Percentiles rank a stretch among this genome's conserved stretches.
These are phyloP conservation scores for Holotrichia oblita DNA, from an alignment of 1,140 invertebrate species.

Conservation along the genomic window DNA sequence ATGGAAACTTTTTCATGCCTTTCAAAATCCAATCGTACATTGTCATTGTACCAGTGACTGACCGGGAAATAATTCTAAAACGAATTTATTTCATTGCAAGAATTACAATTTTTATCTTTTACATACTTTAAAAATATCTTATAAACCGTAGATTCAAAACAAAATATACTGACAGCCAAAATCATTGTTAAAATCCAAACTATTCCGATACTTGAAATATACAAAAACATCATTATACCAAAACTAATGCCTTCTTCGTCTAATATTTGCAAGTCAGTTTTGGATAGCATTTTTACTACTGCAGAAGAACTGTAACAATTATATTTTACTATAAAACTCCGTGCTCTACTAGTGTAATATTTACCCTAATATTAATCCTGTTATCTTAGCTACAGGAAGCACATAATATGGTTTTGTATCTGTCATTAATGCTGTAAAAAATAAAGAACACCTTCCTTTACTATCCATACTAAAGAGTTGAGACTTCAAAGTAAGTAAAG, in stretches of 20 bases:
- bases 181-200: conserved; percentile 62
- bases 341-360: neutral
- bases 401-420: conserved; percentile 62
- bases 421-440: conserved; percentile 60
- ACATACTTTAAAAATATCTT: conserved; percentile 66
- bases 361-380: conserved; percentile 55
- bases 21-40: conserved; percentile 67
- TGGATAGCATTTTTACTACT: conserved; percentile 50
- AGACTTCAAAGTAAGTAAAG: conserved; percentile 60
- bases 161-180: conserved; percentile 64
- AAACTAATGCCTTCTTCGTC: conserved; percentile 56
- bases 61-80: neutral
- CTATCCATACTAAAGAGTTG: conserved; percentile 56
- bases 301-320: neutral
- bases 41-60: conserved; percentile 63
- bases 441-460: conserved; percentile 55
- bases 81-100: neutral
- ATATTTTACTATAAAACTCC: neutral
- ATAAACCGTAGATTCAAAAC: conserved; percentile 68
- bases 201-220: conserved; percentile 63
- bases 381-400: conserved; percentile 56
- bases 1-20: conserved; percentile 65
- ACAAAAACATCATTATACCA: conserved; percentile 59
- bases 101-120: conserved; percentile 27
- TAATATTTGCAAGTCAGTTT: conserved; percentile 54